Conservation (phyloP, 2,113 vertebrate species). For the Sylvilagus bachmani region DNA sequence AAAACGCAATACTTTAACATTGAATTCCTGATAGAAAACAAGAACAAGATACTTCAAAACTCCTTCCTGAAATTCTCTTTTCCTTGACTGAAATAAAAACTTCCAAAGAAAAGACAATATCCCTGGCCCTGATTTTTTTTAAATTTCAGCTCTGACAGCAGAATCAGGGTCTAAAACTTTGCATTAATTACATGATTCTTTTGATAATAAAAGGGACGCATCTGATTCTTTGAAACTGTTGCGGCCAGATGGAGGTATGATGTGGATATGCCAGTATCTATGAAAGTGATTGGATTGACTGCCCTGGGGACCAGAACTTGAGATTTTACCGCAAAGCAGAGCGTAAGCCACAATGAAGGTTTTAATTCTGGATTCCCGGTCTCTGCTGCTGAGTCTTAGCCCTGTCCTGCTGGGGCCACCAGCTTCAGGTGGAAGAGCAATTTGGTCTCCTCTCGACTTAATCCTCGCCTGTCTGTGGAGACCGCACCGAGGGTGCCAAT, state of each 20-base stretch:
- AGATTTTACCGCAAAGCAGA: constrained; percentile 63
- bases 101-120: constrained; percentile 49
- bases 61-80: constrained; percentile 53
- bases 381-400: constrained; percentile 57
- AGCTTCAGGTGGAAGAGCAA: constrained; percentile 58
- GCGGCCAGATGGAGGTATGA: constrained; percentile 78
- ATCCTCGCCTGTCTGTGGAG: constrained; percentile 54
- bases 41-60: constrained; percentile 49
- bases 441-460: constrained; percentile 75
- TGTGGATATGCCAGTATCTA: constrained; percentile 66
- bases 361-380: background rate
- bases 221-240: constrained; percentile 80
- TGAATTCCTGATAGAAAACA: constrained; percentile 43
- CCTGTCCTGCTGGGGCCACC: constrained; percentile 59
- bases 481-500: constrained; percentile 72
- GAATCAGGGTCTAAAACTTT: constrained; percentile 71
- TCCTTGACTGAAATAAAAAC: constrained; percentile 61
- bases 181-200: constrained; percentile 77
- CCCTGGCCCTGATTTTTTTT: background rate
- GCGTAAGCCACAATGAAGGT: background rate
- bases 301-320: constrained; percentile 77
- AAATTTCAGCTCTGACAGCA: constrained; percentile 66
- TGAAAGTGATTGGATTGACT: constrained; percentile 69
- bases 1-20: constrained; percentile 19
- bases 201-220: constrained; percentile 76